Evolutionary conservation across 2,797 vertebrate species (phyloP), one percentile per base, ranked within the genome.

Genomic region (Sebastes diaconus): DNA sequence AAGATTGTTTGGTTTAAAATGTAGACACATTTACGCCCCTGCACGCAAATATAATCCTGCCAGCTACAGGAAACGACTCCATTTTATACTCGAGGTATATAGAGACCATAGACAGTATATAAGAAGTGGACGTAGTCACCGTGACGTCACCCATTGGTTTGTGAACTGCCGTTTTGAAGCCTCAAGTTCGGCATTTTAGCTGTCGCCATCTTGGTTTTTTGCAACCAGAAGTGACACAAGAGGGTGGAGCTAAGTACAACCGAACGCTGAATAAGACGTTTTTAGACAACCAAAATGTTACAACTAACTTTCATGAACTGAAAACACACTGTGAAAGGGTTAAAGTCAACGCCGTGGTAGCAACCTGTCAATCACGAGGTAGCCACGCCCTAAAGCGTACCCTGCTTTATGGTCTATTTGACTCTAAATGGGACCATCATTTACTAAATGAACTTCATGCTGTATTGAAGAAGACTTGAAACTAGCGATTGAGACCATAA

Each of bases 131-230:
- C 42, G 3, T 14, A 18, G 42, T 46, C 42, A 46, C 42, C 16
- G 42, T 46, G 16, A 46, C 16, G 3, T 46, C 7, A 46, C 42
- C 16, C 1, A 46, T 46, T 46, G 42, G 16, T 46, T 46, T 46
- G 42, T 18, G 16, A 8, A 46, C 42, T 46, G 42, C 42, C 42
- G 42, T 46, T 46, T 18, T 46, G 42, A 46, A 42, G 14, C 39
- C 39, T 42, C 14, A 6, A 42, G 39, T 42, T 42, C 1, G 39
- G 39, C 39, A 42, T 42, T 42, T 42, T 18, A 16, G 39, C 39
- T 0, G 39, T 42, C 7, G 18, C 46, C 0, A 0, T 50, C 46
- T 50, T 50, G 46, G 0, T 50, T 50, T 50, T 50, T 50, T 50
- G 8, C 18, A 50, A 50, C 18, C 46, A 50, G 46, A 50, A n/a